Evolutionary conservation across 2,113 vertebrate species (phyloP).

Genomic region (Numida meleagris): DNA sequence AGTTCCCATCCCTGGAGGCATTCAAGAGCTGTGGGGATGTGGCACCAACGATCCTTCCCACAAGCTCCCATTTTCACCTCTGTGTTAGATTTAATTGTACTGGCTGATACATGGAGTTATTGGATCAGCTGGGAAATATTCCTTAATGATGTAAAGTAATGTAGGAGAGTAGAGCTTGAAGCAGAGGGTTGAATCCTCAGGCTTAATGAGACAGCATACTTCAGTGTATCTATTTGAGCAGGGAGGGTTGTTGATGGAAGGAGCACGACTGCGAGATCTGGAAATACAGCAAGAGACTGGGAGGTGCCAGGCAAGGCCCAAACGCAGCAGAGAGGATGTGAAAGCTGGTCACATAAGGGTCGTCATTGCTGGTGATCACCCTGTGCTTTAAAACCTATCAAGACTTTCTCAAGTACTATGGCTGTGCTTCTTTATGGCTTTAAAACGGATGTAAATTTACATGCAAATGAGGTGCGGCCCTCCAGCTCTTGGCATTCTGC

Average conservation of each 20-base stretch:
- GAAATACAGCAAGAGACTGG: not conserved
- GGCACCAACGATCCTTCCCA: not conserved
- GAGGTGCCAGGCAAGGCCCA: not conserved
- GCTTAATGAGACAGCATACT: not conserved
- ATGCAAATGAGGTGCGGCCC: constrained; percentile 33
- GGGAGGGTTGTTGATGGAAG: constrained; percentile 36
- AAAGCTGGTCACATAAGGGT: not conserved
- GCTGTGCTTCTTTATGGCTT: not conserved
- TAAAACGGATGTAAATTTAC: not conserved
- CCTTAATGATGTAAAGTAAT: constrained; percentile 21
- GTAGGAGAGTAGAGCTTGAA: constrained; percentile 38
- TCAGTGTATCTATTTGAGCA: not conserved
- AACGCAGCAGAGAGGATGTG: fast-evolving
- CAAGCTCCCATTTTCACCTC: not conserved
- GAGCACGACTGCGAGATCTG: not conserved
- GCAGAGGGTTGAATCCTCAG: constrained; percentile 23
- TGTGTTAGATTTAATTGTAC: constrained; percentile 7
- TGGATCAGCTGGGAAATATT: constrained; percentile 28
- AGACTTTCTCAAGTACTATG: not conserved
- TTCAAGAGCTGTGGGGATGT: too few relatives aligned
- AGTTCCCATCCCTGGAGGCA: too few relatives aligned
- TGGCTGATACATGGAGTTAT: constrained; percentile 27
- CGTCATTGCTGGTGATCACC: not conserved
- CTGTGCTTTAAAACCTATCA: not conserved
- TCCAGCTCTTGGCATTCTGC: not conserved